Conservation (phyloP, 1,140 invertebrate species). For the Lepidurus apus region DNA sequence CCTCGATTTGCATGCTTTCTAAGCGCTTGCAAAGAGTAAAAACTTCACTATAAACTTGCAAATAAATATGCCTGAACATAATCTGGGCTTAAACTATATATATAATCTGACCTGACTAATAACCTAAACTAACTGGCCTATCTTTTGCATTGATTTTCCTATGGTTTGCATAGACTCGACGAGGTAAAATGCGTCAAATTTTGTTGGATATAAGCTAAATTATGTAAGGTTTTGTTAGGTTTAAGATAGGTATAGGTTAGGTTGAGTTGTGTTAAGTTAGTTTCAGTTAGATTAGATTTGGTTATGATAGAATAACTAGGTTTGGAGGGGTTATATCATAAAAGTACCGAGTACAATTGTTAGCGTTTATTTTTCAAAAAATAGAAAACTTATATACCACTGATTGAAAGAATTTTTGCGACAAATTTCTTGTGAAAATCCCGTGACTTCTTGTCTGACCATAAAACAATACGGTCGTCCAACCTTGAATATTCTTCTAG, state of each 20-base stretch:
- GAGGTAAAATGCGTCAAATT: neutral
- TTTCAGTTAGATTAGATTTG: neutral
- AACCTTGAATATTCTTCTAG: conserved; percentile 1
- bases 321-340: neutral
- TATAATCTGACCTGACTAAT: neutral
- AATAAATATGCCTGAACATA: conserved; percentile 7
- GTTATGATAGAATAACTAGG: neutral
- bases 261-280: neutral
- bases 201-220: neutral
- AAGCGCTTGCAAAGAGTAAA: neutral
- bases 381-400: neutral
- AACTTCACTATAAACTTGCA: neutral
- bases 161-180: neutral
- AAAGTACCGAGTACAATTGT: conserved; percentile 2
- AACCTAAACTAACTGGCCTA: conserved; percentile 1
- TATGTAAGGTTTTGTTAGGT: conserved; percentile 6
- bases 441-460: neutral
- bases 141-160: conserved; percentile 6
- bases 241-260: conserved; percentile 1
- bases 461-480: neutral
- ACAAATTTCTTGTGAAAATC: neutral
- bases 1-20: conserved; percentile 5
- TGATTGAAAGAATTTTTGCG: neutral
- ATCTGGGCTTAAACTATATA: neutral
- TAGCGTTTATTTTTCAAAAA: neutral